Evolutionary conservation across 2,797 vertebrate genomes (phyloP), one percentile per base, ranked within the genome.

Genomic region (Euphonia xanthogaster): DNA sequence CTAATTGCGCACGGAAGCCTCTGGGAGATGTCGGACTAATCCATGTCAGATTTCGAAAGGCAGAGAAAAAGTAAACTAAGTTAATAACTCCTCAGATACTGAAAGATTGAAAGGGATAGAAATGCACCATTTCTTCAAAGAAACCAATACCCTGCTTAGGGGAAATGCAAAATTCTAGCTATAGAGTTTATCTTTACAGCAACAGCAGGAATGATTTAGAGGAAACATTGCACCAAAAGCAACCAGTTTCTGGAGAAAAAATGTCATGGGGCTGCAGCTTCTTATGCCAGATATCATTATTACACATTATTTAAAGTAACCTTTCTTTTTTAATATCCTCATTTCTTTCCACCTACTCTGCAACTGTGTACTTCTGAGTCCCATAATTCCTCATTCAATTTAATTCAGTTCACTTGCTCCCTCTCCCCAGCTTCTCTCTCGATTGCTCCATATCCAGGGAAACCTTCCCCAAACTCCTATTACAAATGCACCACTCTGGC

Each of bases 1-100:
- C 95, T 97, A 98, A 99, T 99, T 99, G 98, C 96, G 94, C 98
- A 96, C 15, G 72, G 98, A 98, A 98, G 98, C 98, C 98, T 97
- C 94, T 98, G 98, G 97, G 98, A 98, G 92, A 97, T 77, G 63
- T 86, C 81, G 97, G 97, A 98, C 97, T 98, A 98, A 97, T 98
- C 97, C 95, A 71, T 95, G 97, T 98, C 97, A 97, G 95, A 94
- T 97, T 98, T 97, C 23, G 28, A 97, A 98, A 96, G 91, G 92
- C 95, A 93, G 81, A 78, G 87, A 92, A 92, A 97, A 97, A 93
- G 94, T 92, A 97, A 97, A 97, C 97, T 95, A 98, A 98, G 97
- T 98, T 98, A 98, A 97, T 97, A 97, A 96, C 97, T 96, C 95
- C 96, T 98, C 95, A 97, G 97, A 98, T 96, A 96, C 97, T 97